These are phyloP conservation scores for Jacana jacana DNA, from an alignment of 2,113 vertebrate species.

Conservation along the genomic window DNA sequence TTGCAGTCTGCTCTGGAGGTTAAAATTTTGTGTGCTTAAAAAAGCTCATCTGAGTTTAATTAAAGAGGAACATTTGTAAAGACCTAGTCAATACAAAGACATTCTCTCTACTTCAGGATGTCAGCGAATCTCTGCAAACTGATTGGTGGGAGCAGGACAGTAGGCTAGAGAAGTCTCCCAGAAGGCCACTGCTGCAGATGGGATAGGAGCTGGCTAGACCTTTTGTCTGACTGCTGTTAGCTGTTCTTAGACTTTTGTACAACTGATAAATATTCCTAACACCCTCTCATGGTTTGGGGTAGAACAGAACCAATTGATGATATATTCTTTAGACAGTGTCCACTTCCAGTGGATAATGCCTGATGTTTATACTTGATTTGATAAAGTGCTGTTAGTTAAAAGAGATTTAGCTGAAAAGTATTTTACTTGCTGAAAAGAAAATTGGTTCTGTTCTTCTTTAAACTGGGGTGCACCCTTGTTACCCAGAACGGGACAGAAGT, in stretches of 20 bases:
- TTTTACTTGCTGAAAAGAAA: neutral
- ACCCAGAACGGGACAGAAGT: neutral
- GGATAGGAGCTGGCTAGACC: neutral
- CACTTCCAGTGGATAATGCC: neutral
- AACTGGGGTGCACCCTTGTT: neutral
- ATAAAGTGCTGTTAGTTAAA: neutral
- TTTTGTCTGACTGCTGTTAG: neutral
- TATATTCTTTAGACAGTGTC: neutral
- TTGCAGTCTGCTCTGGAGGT: neutral
- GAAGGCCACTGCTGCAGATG: neutral
- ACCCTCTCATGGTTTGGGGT: neutral
- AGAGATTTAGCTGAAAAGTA: neutral
- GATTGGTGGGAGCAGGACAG: neutral
- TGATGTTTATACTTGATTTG: neutral
- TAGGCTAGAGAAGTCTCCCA: neutral
- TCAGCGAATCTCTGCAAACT: neutral
- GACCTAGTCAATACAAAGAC: neutral
- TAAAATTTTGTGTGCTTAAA: neutral
- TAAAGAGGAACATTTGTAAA: neutral
- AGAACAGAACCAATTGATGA: neutral
- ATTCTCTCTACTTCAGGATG: neutral
- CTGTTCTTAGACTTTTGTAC: neutral
- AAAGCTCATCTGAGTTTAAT: neutral
- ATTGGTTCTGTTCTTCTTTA: neutral
- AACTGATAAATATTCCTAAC: neutral